Base-by-base conservation (phyloP, 2,113 vertebrate species). In the Mesocricetus auratus region DNA sequence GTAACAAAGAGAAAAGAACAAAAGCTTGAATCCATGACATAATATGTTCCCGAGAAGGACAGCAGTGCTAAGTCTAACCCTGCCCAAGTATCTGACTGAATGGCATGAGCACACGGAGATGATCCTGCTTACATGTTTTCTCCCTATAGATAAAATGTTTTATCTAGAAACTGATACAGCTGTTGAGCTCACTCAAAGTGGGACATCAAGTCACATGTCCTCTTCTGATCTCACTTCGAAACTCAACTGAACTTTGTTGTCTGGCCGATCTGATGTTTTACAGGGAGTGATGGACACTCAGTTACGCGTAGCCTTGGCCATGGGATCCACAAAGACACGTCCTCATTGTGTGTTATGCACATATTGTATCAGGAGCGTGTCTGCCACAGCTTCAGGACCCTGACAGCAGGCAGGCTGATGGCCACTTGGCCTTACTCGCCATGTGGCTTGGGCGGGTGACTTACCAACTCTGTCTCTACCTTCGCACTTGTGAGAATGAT, bases 231-330 rank as follows among this genome's bases (percentile, higher is more conserved):
- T 78, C 62, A 78, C 60, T 78, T 13, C 24, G 39, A 87, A 96
- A 90, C 66, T 86, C 69, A 91, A 91, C 56, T 71, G 66, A 91
- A 91, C 24, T 68, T 77, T 79, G 29, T 74, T 79, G 86, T 90
- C 91, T 94, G 93, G 69, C 31, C 68, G 66, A 92, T 58, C 4
- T 45, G 31, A 78, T 15, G 71, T 2, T 24, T 73, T 15, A 5
- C 36, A 79, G 31, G 19, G n/a, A 60, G n/a, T 24, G 22, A 42
- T 1, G 13, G n/a, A 3, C 8, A 29, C 16, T 47, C 2, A 88
- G 39, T 82, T 50, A 50, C 69, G 17, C 8, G 22, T 13, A 92
- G 24, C 66, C 31, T 31, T 88, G 77, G 69, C 66, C 71, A 39
- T 42, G 47, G 19, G 36, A 74, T 91, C 89, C 74, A 77, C 42